These are phyloP conservation scores for Chrysolina americana DNA, from an alignment of 2,888 invertebrate genomes.

Conservation along the genomic window DNA sequence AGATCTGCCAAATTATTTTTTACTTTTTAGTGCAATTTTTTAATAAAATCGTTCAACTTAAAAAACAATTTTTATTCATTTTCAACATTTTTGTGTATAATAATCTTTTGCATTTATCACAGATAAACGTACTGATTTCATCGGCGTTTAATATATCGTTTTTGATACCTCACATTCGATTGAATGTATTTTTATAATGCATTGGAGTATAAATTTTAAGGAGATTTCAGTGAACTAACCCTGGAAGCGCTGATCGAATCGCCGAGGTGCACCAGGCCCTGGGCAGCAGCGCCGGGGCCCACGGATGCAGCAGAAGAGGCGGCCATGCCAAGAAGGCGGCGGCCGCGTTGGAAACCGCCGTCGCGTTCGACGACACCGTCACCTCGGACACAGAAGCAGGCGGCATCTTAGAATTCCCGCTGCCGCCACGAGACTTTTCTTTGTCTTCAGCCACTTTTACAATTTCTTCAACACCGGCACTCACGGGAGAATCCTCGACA, in stretches of 20 bases:
- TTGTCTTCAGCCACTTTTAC: constrained; percentile 67
- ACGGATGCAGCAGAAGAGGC: constrained; percentile 81
- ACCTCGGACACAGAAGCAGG: constrained; percentile 50
- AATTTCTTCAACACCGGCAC: constrained; percentile 39
- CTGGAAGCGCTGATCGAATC: constrained; percentile 81
- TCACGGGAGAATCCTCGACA: constrained; percentile 30
- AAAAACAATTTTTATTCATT: no score
- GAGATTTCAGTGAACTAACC: constrained; percentile 73
- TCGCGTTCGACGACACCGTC: constrained; percentile 45
- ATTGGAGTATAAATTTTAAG: neutral
- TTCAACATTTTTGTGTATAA: no score
- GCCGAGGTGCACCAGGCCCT: constrained; percentile 77
- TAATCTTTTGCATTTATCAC: no score
- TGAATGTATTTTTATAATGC: neutral
- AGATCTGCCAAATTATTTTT: no score
- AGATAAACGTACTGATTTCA: no score
- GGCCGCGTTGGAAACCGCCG: constrained; percentile 62
- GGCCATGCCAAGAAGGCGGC: constrained; percentile 82
- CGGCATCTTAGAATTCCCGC: constrained; percentile 56
- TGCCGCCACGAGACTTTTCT: constrained; percentile 51
- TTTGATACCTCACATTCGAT: no score
- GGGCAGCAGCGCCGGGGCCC: constrained; percentile 81
- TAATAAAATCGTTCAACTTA: no score
- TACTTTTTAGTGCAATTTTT: no score
- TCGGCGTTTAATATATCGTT: no score